Evolutionary conservation across 2,888 invertebrate species (phyloP).

Genomic region (Monopis laevigella): DNA sequence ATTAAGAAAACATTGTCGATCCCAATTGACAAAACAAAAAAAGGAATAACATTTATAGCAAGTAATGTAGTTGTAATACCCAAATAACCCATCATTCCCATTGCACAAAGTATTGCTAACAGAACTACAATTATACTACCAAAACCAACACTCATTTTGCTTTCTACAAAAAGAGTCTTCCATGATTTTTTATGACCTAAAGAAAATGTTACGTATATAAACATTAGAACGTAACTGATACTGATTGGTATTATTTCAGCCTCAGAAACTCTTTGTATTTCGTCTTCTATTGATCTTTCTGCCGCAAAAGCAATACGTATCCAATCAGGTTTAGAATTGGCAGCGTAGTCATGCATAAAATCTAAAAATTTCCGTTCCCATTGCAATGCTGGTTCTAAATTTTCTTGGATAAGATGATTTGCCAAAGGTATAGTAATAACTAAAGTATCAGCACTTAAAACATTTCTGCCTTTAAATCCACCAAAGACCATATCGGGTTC

Average conservation of each 20-base stretch:
- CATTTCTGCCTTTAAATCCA: slow-evolving; percentile 66
- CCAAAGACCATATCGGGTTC: slow-evolving; percentile 87
- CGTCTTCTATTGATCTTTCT: slow-evolving; percentile 92
- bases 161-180: slow-evolving; percentile 71
- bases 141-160: slow-evolving; percentile 84
- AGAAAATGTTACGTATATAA: slow-evolving; percentile 87
- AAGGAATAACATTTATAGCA: slow-evolving; percentile 95
- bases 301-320: slow-evolving; percentile 79
- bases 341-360: slow-evolving; percentile 68
- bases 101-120: slow-evolving; percentile 82
- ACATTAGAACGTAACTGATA: slow-evolving; percentile 93
- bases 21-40: slow-evolving; percentile 93
- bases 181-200: slow-evolving; percentile 78
- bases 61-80: slow-evolving; percentile 85
- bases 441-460: slow-evolving; percentile 61
- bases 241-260: slow-evolving; percentile 86
- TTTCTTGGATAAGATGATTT: slow-evolving; percentile 71
- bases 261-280: slow-evolving; percentile 84
- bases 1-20: slow-evolving; percentile 97
- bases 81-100: slow-evolving; percentile 87
- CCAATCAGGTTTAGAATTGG: slow-evolving; percentile 58
- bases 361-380: slow-evolving; percentile 83
- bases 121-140: slow-evolving; percentile 87
- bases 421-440: slow-evolving; percentile 81
- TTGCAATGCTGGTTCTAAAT: slow-evolving; percentile 68